phyloP scores from a whole-genome alignment of 2,888 invertebrate species.

The Hydrotaea cyrtoneurina region DNA sequence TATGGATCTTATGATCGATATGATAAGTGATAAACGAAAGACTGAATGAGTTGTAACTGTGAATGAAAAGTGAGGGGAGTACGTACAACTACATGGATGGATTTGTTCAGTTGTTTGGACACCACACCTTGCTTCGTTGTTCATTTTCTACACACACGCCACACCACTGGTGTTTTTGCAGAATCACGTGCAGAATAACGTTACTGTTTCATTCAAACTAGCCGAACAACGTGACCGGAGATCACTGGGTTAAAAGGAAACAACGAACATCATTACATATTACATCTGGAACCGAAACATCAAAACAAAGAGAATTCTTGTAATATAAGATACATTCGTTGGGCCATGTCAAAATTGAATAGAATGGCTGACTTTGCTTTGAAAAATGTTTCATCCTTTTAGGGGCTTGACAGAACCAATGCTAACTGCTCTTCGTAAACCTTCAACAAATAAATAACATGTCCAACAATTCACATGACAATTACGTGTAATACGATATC shows the following conservation, averaged over 20 bases:
- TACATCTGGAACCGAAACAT: too few relatives aligned
- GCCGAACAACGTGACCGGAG: background rate
- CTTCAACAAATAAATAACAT: conserved; percentile 7
- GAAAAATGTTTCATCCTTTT: too few relatives aligned
- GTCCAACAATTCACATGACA: conserved; percentile 13
- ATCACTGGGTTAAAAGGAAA: too few relatives aligned
- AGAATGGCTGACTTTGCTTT: too few relatives aligned
- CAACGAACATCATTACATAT: too few relatives aligned
- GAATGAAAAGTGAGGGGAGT: too few relatives aligned
- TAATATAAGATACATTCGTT: too few relatives aligned
- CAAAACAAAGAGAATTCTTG: too few relatives aligned
- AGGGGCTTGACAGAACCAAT: background rate
- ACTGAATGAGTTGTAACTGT: background rate
- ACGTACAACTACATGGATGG: background rate
- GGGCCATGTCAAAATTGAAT: too few relatives aligned
- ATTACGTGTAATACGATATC: conserved; percentile 43
- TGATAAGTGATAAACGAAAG: too few relatives aligned
- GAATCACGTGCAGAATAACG: conserved; percentile 6
- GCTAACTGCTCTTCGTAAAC: background rate
- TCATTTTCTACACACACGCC: background rate
- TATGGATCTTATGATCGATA: background rate
- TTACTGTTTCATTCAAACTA: too few relatives aligned
- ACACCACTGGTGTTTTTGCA: background rate
- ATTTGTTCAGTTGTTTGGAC: background rate
- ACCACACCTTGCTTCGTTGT: conserved; percentile 2